Percentiles rank a stretch among this genome's conserved stretches.
These are phyloP conservation scores for Euglossa dilemma DNA, from an alignment of 1,140 invertebrate genomes.

Conservation along the genomic window DNA sequence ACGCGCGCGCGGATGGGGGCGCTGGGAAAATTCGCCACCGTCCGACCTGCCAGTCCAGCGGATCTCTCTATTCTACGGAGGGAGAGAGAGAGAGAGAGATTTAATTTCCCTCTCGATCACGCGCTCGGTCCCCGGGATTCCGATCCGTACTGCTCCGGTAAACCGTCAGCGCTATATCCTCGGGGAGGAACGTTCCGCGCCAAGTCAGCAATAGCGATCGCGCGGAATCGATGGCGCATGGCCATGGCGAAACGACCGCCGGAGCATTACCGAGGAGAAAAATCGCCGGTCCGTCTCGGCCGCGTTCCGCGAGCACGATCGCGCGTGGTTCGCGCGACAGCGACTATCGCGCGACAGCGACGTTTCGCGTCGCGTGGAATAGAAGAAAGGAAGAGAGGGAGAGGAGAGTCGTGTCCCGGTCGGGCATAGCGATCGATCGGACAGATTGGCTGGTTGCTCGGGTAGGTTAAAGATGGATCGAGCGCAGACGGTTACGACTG, in stretches of 20 bases:
- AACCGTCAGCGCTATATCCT: not conserved
- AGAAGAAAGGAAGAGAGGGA: not conserved
- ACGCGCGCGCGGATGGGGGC: too few relatives aligned
- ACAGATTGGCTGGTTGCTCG: not conserved
- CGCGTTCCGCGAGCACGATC: too few relatives aligned
- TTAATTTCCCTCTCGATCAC: too few relatives aligned
- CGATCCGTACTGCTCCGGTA: too few relatives aligned
- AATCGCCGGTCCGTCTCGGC: not conserved
- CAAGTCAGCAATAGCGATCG: constrained; percentile 29
- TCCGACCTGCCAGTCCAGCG: not conserved
- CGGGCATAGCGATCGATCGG: not conserved
- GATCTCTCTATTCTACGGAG: not conserved
- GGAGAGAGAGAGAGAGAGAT: too few relatives aligned
- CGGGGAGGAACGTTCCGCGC: not conserved
- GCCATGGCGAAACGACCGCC: constrained; percentile 5
- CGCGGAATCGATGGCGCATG: not conserved
- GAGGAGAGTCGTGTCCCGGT: not conserved
- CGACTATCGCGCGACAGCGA: not conserved
- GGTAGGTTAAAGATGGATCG: not conserved
- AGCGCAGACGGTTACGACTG: constrained; percentile 19
- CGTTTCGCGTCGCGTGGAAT: not conserved
- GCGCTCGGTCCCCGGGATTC: too few relatives aligned
- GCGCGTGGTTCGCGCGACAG: too few relatives aligned
- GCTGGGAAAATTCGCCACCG: not conserved
- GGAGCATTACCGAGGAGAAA: not conserved